Conservation (phyloP, 2,888 invertebrate species). For the Coleophora flavipennella region DNA sequence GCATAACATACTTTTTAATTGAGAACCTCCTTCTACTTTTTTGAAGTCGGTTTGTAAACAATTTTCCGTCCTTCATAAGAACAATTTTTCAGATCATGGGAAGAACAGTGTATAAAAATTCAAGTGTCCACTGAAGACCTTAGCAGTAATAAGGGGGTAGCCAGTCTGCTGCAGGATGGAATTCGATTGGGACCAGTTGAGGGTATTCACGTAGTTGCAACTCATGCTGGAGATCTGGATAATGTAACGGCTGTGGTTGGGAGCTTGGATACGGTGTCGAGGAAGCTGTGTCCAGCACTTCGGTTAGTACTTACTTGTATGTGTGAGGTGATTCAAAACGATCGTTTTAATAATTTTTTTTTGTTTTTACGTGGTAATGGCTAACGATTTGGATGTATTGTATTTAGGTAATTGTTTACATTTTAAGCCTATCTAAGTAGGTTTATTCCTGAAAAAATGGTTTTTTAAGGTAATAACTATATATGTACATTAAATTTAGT, state of each 20-base stretch:
- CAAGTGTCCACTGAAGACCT: constrained; percentile 8
- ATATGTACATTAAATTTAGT: too few relatives aligned
- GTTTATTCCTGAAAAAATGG: too few relatives aligned
- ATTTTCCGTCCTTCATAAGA: constrained; percentile 1
- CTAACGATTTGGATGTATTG: too few relatives aligned
- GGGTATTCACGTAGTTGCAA: constrained; percentile 22
- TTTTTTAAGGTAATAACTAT: too few relatives aligned
- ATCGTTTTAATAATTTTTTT: too few relatives aligned
- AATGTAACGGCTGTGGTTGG: constrained; percentile 10
- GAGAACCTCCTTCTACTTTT: background rate
- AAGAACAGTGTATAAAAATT: constrained; percentile 18
- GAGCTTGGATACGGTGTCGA: constrained; percentile 22
- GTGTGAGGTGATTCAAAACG: too few relatives aligned
- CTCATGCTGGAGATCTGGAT: constrained; percentile 10
- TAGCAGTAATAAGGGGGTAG: constrained; percentile 10
- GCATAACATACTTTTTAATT: background rate
- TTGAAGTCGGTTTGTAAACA: too few relatives aligned
- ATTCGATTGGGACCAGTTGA: constrained; percentile 19
- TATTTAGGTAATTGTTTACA: too few relatives aligned
- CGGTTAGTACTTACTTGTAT: constrained; percentile 23
- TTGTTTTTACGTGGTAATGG: too few relatives aligned
- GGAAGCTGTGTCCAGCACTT: constrained; percentile 23
- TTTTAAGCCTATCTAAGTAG: too few relatives aligned
- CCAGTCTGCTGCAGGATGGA: constrained; percentile 16
- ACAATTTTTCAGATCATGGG: constrained; percentile 20